A percentile compares a stretch with the other conserved stretches of the same genome.
Evolutionary conservation across 2,797 vertebrate genomes (phyloP).

Genomic region (Sebastes hubbsi): DNA sequence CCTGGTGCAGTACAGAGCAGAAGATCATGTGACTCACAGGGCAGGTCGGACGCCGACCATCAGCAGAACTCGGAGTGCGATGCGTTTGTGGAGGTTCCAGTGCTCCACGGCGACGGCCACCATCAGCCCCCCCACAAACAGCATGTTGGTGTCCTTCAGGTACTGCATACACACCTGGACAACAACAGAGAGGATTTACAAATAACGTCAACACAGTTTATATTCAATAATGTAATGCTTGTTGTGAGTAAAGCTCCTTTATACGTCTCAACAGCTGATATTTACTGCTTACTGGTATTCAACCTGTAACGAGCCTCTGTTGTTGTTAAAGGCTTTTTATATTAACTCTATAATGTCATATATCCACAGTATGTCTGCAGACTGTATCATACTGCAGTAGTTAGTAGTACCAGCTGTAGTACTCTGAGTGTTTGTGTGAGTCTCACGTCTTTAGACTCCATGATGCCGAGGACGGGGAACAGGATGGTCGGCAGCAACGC

Average conservation of each 20-base stretch:
- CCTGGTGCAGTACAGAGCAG: no score
- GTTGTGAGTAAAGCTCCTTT: no score
- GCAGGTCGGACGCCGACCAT: conserved; percentile 90
- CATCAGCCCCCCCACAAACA: conserved; percentile 93
- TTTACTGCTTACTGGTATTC: no score
- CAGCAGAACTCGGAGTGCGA: conserved; percentile 89
- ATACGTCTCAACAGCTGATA: no score
- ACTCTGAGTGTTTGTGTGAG: background rate
- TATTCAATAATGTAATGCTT: no score
- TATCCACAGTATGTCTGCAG: no score
- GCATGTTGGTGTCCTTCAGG: conserved; percentile 95
- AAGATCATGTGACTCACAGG: conserved; percentile 81
- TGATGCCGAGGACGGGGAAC: conserved; percentile 90
- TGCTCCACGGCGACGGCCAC: conserved; percentile 92
- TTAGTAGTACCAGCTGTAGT: no score
- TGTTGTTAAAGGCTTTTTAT: no score
- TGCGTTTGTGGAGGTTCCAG: conserved; percentile 95
- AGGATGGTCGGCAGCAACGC: conserved; percentile 89
- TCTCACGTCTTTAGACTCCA: conserved; percentile 88
- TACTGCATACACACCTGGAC: conserved; percentile 94
- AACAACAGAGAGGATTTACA: background rate
- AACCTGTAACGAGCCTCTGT: no score
- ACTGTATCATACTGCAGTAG: no score
- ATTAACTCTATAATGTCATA: no score
- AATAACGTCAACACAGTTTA: no score